These are phyloP conservation scores for Watsonalla binaria DNA, from an alignment of 2,888 invertebrate species.

Conservation along the genomic window DNA sequence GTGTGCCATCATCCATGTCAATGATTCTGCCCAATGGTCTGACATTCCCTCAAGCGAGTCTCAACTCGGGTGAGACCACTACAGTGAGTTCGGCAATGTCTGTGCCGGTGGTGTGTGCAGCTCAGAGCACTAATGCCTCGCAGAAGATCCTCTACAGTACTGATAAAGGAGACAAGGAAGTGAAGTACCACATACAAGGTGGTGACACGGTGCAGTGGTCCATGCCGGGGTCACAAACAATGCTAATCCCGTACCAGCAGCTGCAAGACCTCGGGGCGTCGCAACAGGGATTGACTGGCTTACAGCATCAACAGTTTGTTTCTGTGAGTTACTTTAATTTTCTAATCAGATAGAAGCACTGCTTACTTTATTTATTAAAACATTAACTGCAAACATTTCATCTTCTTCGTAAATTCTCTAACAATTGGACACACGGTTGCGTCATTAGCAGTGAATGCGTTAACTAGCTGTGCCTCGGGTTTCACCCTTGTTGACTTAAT, in stretches of 20 bases:
- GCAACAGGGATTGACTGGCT: conserved; percentile 54
- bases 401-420: too few relatives aligned
- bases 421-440: too few relatives aligned
- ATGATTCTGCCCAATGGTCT: conserved; percentile 69
- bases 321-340: conserved; percentile 50
- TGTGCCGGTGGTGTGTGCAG: conserved; percentile 70
- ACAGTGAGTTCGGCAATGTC: conserved; percentile 67
- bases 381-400: too few relatives aligned
- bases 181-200: conserved; percentile 70
- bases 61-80: conserved; percentile 58
- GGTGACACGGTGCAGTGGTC: conserved; percentile 68
- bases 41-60: conserved; percentile 61
- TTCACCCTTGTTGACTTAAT: too few relatives aligned
- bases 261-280: conserved; percentile 59
- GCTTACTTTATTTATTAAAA: too few relatives aligned
- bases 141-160: conserved; percentile 70
- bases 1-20: conserved; percentile 70
- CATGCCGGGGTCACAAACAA: conserved; percentile 68
- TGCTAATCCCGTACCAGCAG: conserved; percentile 72
- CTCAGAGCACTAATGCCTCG: conserved; percentile 61
- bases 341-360: too few relatives aligned
- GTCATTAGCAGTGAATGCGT: too few relatives aligned
- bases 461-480: too few relatives aligned
- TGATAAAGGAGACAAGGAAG: conserved; percentile 68
- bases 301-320: conserved; percentile 69